Evolutionary conservation across 2,797 vertebrate species (phyloP).

Genomic region (Vireo griseus): DNA sequence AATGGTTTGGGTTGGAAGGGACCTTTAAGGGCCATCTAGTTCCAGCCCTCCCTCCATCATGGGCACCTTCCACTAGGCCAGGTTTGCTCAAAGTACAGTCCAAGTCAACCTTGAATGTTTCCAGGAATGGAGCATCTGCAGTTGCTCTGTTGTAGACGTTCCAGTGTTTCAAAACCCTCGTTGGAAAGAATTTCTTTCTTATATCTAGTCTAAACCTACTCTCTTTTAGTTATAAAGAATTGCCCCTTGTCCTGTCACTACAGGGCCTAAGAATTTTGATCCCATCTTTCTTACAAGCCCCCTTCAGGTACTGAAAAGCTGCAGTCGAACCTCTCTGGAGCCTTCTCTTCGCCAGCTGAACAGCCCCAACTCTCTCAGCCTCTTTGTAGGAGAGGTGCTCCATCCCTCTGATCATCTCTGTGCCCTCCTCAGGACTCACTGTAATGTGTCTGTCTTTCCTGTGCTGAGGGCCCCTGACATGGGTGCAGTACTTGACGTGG

Average conservation of each 20-base stretch:
- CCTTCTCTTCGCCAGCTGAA: not conserved
- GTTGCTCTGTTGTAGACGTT: not conserved
- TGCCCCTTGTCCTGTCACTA: not conserved
- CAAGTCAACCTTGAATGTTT: not conserved
- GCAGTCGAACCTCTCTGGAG: not conserved
- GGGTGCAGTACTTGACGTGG: fast-evolving
- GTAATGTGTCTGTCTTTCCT: not conserved
- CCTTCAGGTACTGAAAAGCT: not conserved
- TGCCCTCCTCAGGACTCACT: not conserved
- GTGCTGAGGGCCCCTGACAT: too few relatives aligned
- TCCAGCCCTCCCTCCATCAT: not conserved
- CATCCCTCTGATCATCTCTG: not conserved
- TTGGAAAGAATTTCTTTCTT: not conserved
- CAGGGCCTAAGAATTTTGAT: not conserved
- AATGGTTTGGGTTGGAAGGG: not conserved
- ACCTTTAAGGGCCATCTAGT: not conserved
- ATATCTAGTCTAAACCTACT: not conserved
- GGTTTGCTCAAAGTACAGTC: not conserved
- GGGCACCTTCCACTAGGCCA: not conserved
- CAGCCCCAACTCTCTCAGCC: not conserved
- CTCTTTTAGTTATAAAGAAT: not conserved
- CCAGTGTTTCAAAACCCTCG: not conserved
- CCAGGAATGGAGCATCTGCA: not conserved
- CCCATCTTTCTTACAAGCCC: not conserved
- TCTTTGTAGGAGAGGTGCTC: not conserved